These are phyloP conservation scores for Hemithea aestivaria DNA, from an alignment of 2,888 invertebrate species.

Conservation along the genomic window DNA sequence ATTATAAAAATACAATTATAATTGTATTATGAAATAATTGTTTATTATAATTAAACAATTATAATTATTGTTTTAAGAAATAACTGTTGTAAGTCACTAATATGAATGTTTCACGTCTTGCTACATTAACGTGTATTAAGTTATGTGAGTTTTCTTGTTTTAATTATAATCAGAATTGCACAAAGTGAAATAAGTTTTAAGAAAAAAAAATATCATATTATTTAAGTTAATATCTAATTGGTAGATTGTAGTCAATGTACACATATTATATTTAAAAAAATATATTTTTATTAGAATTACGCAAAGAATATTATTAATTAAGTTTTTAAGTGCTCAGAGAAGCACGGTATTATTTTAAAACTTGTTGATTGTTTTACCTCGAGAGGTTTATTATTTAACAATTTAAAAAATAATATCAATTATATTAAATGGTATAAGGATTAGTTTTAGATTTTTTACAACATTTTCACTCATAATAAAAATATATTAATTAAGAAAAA, in stretches of 20 bases:
- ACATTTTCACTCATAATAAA: conserved; percentile 57
- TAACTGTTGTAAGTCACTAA: conserved; percentile 1
- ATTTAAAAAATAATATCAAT: no score
- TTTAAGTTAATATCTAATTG: conserved; percentile 6
- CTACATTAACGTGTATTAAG: conserved; percentile 50
- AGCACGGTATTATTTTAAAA: no score
- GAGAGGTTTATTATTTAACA: no score
- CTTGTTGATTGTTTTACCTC: no score
- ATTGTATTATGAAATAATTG: no score
- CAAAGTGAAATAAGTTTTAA: conserved; percentile 46
- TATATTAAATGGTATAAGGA: conserved; percentile 3
- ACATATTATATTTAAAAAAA: background rate
- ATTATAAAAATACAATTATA: no score
- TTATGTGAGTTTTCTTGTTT: conserved; percentile 23
- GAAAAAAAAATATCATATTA: conserved; percentile 3
- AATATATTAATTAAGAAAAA: background rate
- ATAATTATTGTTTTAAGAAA: no score
- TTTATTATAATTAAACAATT: no score
- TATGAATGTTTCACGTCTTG: conserved; percentile 40
- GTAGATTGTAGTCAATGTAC: background rate
- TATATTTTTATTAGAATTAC: conserved; percentile 6
- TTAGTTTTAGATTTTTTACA: conserved; percentile 44
- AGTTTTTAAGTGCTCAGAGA: no score
- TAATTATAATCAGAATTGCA: conserved; percentile 46
- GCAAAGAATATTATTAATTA: conserved; percentile 2